phyloP scores from a whole-genome alignment of 2,113 vertebrate genomes.

The Trichomycterus rosablanca region DNA sequence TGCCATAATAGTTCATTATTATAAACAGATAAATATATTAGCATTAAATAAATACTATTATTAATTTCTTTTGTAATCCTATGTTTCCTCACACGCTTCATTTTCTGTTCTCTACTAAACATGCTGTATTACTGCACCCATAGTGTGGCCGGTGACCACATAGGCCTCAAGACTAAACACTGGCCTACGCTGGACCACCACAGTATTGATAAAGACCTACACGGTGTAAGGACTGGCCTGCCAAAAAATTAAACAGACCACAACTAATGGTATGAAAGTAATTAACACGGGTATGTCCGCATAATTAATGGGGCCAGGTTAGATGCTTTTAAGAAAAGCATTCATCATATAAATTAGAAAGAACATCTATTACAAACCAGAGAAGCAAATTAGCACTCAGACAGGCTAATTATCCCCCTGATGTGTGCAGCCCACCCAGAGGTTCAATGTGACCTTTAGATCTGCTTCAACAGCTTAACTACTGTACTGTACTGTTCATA shows the following conservation, averaged over 20 bases:
- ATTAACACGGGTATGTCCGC: too few relatives aligned
- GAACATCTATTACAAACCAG: not conserved
- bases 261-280: too few relatives aligned
- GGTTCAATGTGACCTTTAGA: not conserved
- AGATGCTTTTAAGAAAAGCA: conserved; percentile 19
- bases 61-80: conserved; percentile 17
- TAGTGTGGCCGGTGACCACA: not conserved
- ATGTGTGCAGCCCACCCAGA: conserved; percentile 7
- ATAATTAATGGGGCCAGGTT: not conserved
- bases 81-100: conserved; percentile 5
- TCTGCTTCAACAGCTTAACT: too few relatives aligned
- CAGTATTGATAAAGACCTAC: conserved; percentile 12
- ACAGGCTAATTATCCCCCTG: conserved; percentile 3
- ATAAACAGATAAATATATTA: conserved; percentile 30
- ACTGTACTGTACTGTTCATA: too few relatives aligned
- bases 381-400: conserved; percentile 11
- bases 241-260: not conserved
- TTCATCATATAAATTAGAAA: conserved; percentile 7
- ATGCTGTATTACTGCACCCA: not conserved
- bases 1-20: conserved; percentile 21
- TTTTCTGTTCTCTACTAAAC: conserved; percentile 2
- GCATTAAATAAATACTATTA: conserved; percentile 34
- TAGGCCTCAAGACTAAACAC: conserved; percentile 33
- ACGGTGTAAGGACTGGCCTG: not conserved
- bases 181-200: conserved; percentile 20